Conservation (phyloP, 2,797 vertebrate genomes). For the Synanceia verrucosa region DNA sequence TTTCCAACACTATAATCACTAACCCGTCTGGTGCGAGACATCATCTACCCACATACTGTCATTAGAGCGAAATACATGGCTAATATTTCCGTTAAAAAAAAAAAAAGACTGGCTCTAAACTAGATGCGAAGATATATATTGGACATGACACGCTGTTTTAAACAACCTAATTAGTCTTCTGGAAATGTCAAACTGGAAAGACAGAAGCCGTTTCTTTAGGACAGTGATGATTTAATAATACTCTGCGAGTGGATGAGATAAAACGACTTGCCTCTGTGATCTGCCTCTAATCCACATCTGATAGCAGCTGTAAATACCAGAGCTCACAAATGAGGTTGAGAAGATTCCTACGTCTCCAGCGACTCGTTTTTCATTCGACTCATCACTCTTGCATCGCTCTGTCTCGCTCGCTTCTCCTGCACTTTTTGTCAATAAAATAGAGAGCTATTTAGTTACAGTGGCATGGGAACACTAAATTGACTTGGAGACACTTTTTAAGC, state of each 20-base stretch:
- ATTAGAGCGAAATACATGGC: constrained; percentile 8
- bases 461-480: constrained; percentile 66
- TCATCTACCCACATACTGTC: constrained; percentile 8
- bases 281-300: constrained; percentile 73
- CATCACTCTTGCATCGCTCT: constrained; percentile 50
- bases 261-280: constrained; percentile 63
- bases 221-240: constrained; percentile 70
- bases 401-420: constrained; percentile 12
- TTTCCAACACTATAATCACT: constrained; percentile 7
- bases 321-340: constrained; percentile 62
- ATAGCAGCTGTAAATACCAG: constrained; percentile 69
- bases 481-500: constrained; percentile 65
- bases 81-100: constrained; percentile 2
- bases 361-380: constrained; percentile 57
- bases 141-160: constrained; percentile 48
- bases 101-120: neutral
- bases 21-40: constrained; percentile 4
- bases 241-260: constrained; percentile 53
- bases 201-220: constrained; percentile 44
- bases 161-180: constrained; percentile 58
- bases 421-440: constrained; percentile 66
- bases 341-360: constrained; percentile 58
- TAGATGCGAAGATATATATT: constrained; percentile 31
- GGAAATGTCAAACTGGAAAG: constrained; percentile 38
- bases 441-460: constrained; percentile 66